Percentiles rank a stretch among this genome's conserved stretches.
phyloP scores from a whole-genome alignment of 2,888 invertebrate species.

The Sminthurides aquaticus region DNA sequence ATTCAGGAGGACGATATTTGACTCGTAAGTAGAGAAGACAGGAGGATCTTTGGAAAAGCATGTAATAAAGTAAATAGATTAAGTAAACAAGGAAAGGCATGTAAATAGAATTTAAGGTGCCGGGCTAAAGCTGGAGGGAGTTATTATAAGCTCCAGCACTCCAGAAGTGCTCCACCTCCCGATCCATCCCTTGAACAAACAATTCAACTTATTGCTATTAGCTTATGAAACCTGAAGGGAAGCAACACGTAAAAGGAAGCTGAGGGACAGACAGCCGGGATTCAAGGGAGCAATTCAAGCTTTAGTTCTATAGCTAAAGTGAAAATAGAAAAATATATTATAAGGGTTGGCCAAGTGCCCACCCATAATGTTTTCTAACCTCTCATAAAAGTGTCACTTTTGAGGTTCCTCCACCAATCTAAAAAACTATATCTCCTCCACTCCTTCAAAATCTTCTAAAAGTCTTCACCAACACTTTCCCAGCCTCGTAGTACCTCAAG shows the following conservation, averaged over 20 bases:
- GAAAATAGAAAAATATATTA: not conserved
- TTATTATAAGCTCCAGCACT: not conserved
- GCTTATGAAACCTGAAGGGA: not conserved
- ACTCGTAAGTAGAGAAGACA: too few species aligned
- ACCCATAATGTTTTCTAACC: conserved; percentile 18
- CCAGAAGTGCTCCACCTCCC: not conserved
- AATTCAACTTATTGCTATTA: not conserved
- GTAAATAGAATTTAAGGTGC: conserved; percentile 3
- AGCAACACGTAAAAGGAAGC: too few species aligned
- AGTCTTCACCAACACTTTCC: too few species aligned
- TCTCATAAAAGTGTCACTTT: conserved; percentile 24
- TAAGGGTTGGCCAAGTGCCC: conserved; percentile 14
- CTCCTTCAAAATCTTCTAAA: too few species aligned
- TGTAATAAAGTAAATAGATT: conserved; percentile 5
- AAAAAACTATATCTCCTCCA: conserved; percentile 18
- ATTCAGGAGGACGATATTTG: too few species aligned
- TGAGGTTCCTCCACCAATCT: conserved; percentile 14
- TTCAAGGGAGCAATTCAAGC: too few species aligned
- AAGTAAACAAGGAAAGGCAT: conserved; percentile 6
- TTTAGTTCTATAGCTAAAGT: too few species aligned
- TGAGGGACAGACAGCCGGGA: too few species aligned
- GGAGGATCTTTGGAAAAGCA: too few species aligned
- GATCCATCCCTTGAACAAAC: not conserved
- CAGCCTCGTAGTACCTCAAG: too few species aligned
- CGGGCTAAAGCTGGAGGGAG: not conserved